Conservation (phyloP, 2,888 invertebrate species). For the Hypsopygia costalis region DNA sequence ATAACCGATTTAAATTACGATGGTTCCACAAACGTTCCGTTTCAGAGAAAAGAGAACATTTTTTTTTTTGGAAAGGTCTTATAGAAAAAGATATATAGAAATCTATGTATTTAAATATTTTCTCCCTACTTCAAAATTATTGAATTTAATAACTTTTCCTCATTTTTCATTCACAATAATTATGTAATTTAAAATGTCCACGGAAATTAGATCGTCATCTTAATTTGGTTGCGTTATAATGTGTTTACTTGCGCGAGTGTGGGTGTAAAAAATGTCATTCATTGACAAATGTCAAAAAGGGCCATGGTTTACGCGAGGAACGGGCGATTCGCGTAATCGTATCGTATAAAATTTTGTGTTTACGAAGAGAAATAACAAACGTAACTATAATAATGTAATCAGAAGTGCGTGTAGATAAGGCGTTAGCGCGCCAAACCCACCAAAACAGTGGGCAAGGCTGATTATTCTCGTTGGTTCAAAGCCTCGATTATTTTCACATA, state of each 20-base stretch:
- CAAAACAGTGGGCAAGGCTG: constrained; percentile 30
- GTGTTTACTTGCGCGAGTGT: constrained; percentile 36
- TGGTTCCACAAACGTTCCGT: constrained; percentile 21
- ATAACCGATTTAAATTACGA: constrained; percentile 36
- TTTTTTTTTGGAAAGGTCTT: background rate
- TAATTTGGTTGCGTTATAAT: constrained; percentile 32
- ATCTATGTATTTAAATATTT: no score
- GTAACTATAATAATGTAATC: constrained; percentile 60
- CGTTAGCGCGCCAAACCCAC: constrained; percentile 44
- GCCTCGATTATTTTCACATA: constrained; percentile 40
- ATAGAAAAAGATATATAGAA: no score
- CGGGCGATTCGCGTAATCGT: constrained; percentile 35
- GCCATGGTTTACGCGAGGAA: constrained; percentile 35
- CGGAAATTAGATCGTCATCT: constrained; percentile 4
- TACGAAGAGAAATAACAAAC: constrained; percentile 41
- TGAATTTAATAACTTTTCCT: no score
- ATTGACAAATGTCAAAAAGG: constrained; percentile 66
- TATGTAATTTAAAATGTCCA: no score
- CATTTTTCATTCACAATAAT: no score
- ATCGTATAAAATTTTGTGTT: constrained; percentile 38
- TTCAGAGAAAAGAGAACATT: background rate
- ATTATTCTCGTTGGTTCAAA: constrained; percentile 37
- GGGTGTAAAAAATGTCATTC: constrained; percentile 52
- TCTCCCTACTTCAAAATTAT: no score
- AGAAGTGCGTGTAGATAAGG: constrained; percentile 37